Base-by-base conservation (phyloP, 2,888 invertebrate genomes). In the Torymus aiolomorphi region DNA sequence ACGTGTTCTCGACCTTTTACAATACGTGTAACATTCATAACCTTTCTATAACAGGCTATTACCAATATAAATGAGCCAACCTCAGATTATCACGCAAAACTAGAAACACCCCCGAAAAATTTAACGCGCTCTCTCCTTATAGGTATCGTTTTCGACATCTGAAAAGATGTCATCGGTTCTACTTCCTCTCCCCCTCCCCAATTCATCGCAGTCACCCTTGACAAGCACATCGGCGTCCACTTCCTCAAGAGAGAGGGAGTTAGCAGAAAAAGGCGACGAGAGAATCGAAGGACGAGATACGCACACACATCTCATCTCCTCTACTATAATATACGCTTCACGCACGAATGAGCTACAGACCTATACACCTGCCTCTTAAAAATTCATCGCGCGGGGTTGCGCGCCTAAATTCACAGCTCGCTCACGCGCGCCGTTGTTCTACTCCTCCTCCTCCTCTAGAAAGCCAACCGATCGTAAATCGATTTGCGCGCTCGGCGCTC, bases 311-410 rank as follows among this genome's bases (percentile, higher is more conserved):
- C 11, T 24, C 61, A 1, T 13, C 31, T 31, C 31, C 31, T 31
- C 5, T 5, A 5, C 31, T 31, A 31, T 4, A 31, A 31, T 31
- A 31, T 3, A 5, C 31, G 3, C 31, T 5, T 5, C 5, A 5
- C 31, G 3, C 5, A 31, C 31, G 31, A 5, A 31, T 31, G 31
- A 31, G 4, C 31, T 31, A 31, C 31, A n/a, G n/a, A n/a, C n/a
- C n/a, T n/a, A n/a, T n/a, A 5, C 31, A 5, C 31, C 3, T 31
- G 31, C 4, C 5, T 83, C 82, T 87, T 86, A 87, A 87, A 87
- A 86, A 87, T 87, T 87, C 84, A 87, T 86, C n/a, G n/a, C 84
- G 84, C 80, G 83, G 85, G 84, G 86, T 86, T 84, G 86, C 84
- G 83, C 86, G 84, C 86, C 85, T 85, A 87, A 87, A 87, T 87